Percentiles rank a stretch among this genome's conserved stretches.
Evolutionary conservation across 2,888 invertebrate species (phyloP).

Genomic region (Antitype chi): DNA sequence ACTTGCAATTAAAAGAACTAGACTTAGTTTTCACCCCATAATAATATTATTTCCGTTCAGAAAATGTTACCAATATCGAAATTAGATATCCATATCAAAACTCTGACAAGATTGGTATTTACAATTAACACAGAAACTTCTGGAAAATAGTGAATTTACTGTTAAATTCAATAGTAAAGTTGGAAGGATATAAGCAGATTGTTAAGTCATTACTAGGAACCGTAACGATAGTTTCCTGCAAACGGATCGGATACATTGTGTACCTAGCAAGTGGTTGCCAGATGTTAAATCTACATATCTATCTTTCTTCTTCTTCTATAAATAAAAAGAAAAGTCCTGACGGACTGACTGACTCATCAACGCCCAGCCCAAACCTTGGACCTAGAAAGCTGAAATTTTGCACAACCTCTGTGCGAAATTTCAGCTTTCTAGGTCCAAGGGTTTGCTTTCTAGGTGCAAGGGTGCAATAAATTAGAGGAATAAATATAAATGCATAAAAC

Average conservation of each 20-base stretch:
- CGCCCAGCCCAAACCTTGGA: too few relatives aligned
- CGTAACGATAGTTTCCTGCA: neutral
- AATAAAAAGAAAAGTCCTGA: too few relatives aligned
- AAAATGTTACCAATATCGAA: neutral
- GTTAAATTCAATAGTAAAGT: constrained; percentile 5
- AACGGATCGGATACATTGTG: neutral
- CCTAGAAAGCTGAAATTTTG: too few relatives aligned
- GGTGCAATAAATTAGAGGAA: too few relatives aligned
- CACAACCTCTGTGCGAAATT: too few relatives aligned
- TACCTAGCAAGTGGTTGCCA: neutral
- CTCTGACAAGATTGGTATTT: constrained; percentile 28
- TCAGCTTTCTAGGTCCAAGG: too few relatives aligned
- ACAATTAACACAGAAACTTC: constrained; percentile 19
- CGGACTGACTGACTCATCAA: too few relatives aligned
- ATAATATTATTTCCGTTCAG: neutral
- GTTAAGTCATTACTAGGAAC: neutral
- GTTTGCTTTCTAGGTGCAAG: too few relatives aligned
- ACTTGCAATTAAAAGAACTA: neutral
- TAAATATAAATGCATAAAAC: too few relatives aligned
- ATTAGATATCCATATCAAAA: neutral
- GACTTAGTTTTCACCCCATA: neutral
- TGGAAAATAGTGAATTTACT: constrained; percentile 3
- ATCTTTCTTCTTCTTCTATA: too few relatives aligned
- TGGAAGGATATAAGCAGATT: neutral
- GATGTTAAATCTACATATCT: neutral